Percentiles rank a stretch among this genome's conserved stretches.
Evolutionary conservation across 2,113 vertebrate species (phyloP).

Genomic region (Deroptyus accipitrinus): DNA sequence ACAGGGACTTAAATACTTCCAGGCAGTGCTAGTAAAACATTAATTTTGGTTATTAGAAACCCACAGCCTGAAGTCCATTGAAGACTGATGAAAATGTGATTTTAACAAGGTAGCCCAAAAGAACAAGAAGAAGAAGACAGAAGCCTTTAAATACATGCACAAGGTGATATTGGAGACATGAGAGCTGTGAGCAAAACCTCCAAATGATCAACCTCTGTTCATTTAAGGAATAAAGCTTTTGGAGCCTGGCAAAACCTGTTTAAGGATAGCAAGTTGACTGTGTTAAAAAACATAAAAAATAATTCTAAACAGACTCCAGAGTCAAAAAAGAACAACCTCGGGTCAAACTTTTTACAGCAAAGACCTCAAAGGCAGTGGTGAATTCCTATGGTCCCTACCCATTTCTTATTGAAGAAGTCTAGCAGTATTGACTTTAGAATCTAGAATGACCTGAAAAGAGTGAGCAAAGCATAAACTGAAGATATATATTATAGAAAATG

Average conservation of each 20-base stretch:
- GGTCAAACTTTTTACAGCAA: background rate
- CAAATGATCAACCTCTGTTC: background rate
- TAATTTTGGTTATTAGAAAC: background rate
- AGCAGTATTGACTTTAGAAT: background rate
- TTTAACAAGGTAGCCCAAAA: background rate
- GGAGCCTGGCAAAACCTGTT: background rate
- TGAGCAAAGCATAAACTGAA: background rate
- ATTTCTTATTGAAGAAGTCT: background rate
- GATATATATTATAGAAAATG: background rate
- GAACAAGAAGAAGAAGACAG: background rate
- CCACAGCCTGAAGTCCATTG: background rate
- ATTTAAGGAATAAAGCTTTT: background rate
- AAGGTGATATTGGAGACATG: background rate
- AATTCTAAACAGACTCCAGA: background rate
- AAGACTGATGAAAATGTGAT: background rate
- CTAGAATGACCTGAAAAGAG: background rate
- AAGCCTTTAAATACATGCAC: background rate
- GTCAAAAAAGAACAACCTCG: background rate
- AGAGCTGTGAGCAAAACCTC: background rate
- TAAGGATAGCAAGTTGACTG: background rate
- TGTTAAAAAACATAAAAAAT: background rate
- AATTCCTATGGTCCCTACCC: background rate
- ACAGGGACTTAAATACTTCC: background rate
- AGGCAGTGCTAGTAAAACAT: background rate
- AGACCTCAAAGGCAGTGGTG: background rate